These are phyloP conservation scores for Chironex yamaguchii DNA, from an alignment of 30 jellyfish, hydroid and myxozoan genomes.

Conservation along the genomic window DNA sequence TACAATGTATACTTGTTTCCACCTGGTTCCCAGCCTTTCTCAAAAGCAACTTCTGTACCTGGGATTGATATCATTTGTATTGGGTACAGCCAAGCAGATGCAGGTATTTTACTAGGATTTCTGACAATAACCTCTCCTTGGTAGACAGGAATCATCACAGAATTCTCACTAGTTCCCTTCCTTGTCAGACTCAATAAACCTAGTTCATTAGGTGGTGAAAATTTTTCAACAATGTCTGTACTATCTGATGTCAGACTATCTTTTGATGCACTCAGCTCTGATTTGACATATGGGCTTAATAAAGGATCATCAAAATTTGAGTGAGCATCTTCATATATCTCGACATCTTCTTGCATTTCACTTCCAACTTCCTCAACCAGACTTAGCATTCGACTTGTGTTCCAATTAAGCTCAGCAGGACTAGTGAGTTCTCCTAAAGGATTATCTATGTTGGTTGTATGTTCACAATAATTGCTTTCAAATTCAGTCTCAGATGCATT, in stretches of 20 bases:
- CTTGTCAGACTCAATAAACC: background rate
- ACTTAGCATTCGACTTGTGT: background rate
- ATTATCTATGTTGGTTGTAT: background rate
- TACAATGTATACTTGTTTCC: constrained; percentile 91
- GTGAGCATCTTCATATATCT: constrained; percentile 68
- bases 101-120: constrained; percentile 86
- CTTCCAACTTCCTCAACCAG: constrained; percentile 77
- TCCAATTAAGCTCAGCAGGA: no score
- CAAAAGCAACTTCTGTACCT: constrained; percentile 88
- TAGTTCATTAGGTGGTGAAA: background rate
- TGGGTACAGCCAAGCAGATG: constrained; percentile 95
- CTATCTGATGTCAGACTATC: background rate
- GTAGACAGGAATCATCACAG: constrained; percentile 63
- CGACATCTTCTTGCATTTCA: constrained; percentile 69
- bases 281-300: background rate
- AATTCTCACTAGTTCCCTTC: background rate
- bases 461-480: background rate
- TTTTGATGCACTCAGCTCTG: background rate
- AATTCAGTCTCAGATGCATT: background rate
- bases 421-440: no score
- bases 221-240: background rate
- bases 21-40: constrained; percentile 99
- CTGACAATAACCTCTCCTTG: constrained; percentile 91
- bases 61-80: constrained; percentile 96
- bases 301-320: constrained; percentile 35